Percentiles rank a stretch among this genome's conserved stretches.
Conservation (phyloP, 2,797 vertebrate genomes). For the Heliangelus exortis region DNA sequence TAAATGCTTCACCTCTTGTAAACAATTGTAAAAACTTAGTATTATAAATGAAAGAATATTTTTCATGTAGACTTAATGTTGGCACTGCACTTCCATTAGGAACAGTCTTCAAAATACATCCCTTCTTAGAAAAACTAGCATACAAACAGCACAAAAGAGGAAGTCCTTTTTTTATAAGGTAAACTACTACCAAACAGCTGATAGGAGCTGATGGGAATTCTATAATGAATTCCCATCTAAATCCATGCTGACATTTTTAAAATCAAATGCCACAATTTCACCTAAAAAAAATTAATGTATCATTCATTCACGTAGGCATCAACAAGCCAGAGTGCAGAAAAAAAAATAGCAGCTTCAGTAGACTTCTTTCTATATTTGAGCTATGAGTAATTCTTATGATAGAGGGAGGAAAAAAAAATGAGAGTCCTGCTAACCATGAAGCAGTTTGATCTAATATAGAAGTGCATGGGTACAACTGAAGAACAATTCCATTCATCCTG, state of each 20-base stretch:
- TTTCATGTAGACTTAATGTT: background rate
- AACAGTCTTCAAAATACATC: background rate
- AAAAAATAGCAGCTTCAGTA: background rate
- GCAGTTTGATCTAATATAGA: constrained; percentile 49
- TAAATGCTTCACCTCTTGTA: background rate
- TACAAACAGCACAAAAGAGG: background rate
- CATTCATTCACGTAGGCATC: background rate
- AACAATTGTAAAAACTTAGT: background rate
- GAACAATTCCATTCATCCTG: constrained; percentile 67
- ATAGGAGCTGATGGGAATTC: background rate
- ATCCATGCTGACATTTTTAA: constrained; percentile 6
- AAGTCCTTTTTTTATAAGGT: background rate
- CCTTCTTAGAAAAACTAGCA: background rate
- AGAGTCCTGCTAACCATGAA: constrained; percentile 11
- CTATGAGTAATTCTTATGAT: background rate
- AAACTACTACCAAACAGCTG: background rate
- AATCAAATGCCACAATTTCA: background rate
- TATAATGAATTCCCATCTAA: background rate
- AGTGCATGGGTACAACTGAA: constrained; percentile 47
- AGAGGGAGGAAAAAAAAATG: background rate
- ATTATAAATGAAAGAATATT: background rate
- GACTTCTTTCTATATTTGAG: background rate
- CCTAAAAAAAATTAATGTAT: background rate
- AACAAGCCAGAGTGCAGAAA: background rate
- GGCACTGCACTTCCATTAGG: background rate